Conservation (phyloP, 2,113 vertebrate species). For the Ptilorrhoa leucosticta region DNA sequence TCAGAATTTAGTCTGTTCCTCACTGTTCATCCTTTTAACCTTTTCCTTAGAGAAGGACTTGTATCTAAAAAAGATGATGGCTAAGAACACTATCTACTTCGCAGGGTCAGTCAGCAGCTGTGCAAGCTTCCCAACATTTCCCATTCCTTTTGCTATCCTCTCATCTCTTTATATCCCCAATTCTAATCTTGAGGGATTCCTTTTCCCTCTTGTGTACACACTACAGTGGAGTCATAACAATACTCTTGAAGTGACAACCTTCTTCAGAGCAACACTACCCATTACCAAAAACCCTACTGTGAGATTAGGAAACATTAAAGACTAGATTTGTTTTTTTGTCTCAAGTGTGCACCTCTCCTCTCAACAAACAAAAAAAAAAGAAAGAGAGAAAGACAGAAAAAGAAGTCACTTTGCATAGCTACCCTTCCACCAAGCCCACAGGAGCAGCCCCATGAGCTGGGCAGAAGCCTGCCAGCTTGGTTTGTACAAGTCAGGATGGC, state of each 20-base stretch:
- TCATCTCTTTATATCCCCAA: neutral
- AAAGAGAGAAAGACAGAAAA: neutral
- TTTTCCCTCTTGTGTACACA: neutral
- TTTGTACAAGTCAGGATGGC: neutral
- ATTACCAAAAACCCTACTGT: neutral
- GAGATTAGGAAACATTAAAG: neutral
- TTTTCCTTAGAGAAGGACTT: neutral
- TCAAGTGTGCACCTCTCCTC: neutral
- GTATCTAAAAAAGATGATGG: neutral
- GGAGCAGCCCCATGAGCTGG: neutral
- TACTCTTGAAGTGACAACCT: neutral
- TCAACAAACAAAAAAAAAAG: neutral
- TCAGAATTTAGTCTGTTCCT: neutral
- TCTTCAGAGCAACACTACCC: neutral
- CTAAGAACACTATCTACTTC: neutral
- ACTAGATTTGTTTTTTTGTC: neutral
- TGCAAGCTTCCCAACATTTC: neutral
- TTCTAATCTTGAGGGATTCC: neutral
- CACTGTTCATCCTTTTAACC: neutral
- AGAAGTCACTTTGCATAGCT: neutral
- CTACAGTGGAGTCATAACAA: neutral
- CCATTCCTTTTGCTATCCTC: neutral
- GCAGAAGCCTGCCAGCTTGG: neutral
- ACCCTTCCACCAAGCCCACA: neutral
- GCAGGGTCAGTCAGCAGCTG: neutral